Conservation (phyloP, 64 coral and sea anemone species). For the Montipora sp. region DNA sequence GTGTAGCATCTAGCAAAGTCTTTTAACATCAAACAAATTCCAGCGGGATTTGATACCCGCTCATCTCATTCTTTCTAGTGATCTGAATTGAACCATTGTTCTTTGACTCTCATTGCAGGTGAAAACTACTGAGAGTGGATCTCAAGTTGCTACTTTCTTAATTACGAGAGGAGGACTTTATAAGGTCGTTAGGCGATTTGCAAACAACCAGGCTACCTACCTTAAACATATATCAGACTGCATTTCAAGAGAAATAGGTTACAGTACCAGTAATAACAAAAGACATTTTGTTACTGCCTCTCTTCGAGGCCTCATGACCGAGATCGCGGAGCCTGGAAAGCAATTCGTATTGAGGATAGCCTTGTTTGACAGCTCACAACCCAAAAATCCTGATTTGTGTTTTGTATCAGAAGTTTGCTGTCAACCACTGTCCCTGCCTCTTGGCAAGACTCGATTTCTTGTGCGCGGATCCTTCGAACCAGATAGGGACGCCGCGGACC, state of each 20-base stretch:
- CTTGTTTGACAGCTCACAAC: constrained; percentile 69
- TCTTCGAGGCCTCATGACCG: constrained; percentile 71
- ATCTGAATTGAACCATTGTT: too few relatives aligned
- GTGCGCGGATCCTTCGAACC: constrained; percentile 84
- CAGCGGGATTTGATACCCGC: too few relatives aligned
- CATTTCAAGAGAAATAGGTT: constrained; percentile 74
- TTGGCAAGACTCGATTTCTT: constrained; percentile 80
- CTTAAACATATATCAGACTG: constrained; percentile 68
- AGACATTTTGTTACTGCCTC: constrained; percentile 63
- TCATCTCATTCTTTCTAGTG: not conserved
- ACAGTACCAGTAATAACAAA: not conserved
- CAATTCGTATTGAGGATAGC: constrained; percentile 87
- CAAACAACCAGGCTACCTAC: constrained; percentile 62
- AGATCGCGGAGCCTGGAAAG: constrained; percentile 91
- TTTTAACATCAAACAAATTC: too few relatives aligned
- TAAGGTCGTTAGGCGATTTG: constrained; percentile 77
- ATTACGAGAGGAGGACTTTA: constrained; percentile 87
- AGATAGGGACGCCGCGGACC: constrained; percentile 83
- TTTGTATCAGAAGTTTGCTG: constrained; percentile 80
- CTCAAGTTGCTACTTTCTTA: constrained; percentile 69
- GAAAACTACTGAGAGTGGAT: not conserved
- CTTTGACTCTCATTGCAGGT: constrained; percentile 46
- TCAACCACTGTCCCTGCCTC: constrained; percentile 65
- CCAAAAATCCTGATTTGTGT: constrained; percentile 70
- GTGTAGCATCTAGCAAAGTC: too few relatives aligned